Evolutionary conservation across 2,797 vertebrate genomes (phyloP).

Genomic region (Oreonectes daqikongensis): DNA sequence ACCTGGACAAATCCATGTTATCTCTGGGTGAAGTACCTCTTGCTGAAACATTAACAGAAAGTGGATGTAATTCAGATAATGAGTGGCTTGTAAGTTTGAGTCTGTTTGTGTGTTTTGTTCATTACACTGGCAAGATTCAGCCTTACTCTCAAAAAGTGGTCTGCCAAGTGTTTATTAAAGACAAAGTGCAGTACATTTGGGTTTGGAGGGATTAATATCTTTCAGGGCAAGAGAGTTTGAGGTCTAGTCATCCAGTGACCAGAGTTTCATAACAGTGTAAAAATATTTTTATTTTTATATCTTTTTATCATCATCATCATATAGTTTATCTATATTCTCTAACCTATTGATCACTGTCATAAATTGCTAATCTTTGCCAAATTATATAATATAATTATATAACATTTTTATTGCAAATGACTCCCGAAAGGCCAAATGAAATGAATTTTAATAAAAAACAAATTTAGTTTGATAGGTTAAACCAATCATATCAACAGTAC

Average conservation of each 20-base stretch:
- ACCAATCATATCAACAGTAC: neutral
- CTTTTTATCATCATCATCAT: neutral
- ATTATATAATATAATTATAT: neutral
- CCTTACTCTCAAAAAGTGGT: neutral
- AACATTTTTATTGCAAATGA: conserved; percentile 2
- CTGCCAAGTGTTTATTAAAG: conserved; percentile 6
- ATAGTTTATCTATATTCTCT: neutral
- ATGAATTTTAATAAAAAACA: neutral
- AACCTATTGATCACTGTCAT: neutral
- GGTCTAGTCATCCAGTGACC: neutral
- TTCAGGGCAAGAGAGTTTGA: neutral
- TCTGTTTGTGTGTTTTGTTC: conserved; percentile 4
- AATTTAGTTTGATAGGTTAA: neutral
- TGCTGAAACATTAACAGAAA: conserved; percentile 54
- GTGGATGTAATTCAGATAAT: conserved; percentile 6
- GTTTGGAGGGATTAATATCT: neutral
- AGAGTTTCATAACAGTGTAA: neutral
- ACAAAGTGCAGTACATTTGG: neutral
- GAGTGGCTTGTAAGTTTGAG: neutral
- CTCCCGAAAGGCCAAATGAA: neutral
- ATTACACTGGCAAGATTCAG: neutral
- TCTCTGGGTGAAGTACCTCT: conserved; percentile 22
- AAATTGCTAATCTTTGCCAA: neutral
- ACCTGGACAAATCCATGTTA: conserved; percentile 15
- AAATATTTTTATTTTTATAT: neutral